Percentiles rank a stretch among this genome's conserved stretches.
Evolutionary conservation across 2,888 invertebrate genomes (phyloP).

Genomic region (Andrena trimmerana): DNA sequence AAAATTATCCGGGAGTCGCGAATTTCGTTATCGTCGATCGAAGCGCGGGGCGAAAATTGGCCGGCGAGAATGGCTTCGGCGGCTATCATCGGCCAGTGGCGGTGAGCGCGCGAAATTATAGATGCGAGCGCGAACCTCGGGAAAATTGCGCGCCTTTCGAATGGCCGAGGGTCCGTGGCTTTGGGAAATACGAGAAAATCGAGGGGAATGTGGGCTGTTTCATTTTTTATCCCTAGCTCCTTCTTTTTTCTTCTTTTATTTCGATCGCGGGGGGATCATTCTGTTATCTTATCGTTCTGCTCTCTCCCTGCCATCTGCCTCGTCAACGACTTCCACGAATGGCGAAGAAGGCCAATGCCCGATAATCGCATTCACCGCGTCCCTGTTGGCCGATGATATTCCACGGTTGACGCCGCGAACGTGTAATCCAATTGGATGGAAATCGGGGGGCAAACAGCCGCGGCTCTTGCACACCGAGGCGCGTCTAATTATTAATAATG

Average conservation of each 20-base stretch:
- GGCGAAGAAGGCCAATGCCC: background rate
- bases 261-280: background rate
- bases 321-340: too few relatives aligned
- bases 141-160: slow-evolving; percentile 32
- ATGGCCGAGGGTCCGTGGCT: slow-evolving; percentile 8
- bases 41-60: slow-evolving; percentile 71
- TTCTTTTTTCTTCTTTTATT: background rate
- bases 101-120: slow-evolving; percentile 68
- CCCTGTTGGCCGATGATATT: slow-evolving; percentile 38
- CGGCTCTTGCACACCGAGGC: slow-evolving; percentile 14
- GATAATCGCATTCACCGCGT: slow-evolving; percentile 25
- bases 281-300: background rate
- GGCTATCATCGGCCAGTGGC: slow-evolving; percentile 29
- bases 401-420: slow-evolving; percentile 15
- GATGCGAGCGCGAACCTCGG: slow-evolving; percentile 12
- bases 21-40: slow-evolving; percentile 77
- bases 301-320: too few relatives aligned
- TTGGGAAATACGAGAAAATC: background rate
- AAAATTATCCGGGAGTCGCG: slow-evolving; percentile 71
- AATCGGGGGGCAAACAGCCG: slow-evolving; percentile 71
- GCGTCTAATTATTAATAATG: slow-evolving; percentile 75
- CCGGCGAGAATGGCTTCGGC: slow-evolving; percentile 37
- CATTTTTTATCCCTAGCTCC: background rate
- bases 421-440: slow-evolving; percentile 70
- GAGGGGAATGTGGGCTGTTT: background rate